Evolutionary conservation across 35 echinoderm and acorn worm genomes (phyloP).

Genomic region (Chiridota heheva): DNA sequence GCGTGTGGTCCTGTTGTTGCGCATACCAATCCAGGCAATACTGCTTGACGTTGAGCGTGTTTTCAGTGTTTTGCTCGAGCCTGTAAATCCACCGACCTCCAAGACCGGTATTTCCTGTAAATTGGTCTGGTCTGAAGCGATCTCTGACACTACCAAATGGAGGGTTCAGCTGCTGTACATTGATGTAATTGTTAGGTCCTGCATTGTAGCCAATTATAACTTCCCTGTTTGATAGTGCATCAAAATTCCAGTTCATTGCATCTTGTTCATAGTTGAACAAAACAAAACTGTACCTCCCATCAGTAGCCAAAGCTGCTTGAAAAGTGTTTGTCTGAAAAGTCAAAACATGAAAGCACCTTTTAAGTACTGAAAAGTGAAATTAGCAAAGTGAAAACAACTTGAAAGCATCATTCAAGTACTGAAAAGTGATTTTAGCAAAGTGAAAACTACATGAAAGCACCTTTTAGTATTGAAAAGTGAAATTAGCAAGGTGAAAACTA

Average conservation of each 20-base stretch:
- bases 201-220: conserved; percentile 85
- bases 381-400: neutral
- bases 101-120: conserved; percentile 14
- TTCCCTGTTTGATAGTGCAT: conserved; percentile 39
- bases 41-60: conserved; percentile 38
- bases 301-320: conserved; percentile 82
- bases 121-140: conserved; percentile 68
- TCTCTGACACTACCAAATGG: conserved; percentile 29
- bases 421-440: too few species aligned
- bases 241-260: conserved; percentile 76
- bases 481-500: neutral
- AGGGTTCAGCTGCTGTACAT: conserved; percentile 41
- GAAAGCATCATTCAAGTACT: neutral
- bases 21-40: conserved; percentile 45
- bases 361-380: neutral
- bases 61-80: conserved; percentile 38
- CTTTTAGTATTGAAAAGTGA: neutral
- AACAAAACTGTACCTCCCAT: conserved; percentile 70
- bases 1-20: neutral
- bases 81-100: conserved; percentile 46
- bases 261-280: conserved; percentile 84
- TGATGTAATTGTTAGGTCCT: conserved; percentile 40
- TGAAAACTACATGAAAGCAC: neutral
- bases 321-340: conserved; percentile 76
- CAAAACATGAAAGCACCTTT: neutral